Evolutionary conservation across 1,140 invertebrate species (phyloP).

Genomic region (Drosophila melanica): DNA sequence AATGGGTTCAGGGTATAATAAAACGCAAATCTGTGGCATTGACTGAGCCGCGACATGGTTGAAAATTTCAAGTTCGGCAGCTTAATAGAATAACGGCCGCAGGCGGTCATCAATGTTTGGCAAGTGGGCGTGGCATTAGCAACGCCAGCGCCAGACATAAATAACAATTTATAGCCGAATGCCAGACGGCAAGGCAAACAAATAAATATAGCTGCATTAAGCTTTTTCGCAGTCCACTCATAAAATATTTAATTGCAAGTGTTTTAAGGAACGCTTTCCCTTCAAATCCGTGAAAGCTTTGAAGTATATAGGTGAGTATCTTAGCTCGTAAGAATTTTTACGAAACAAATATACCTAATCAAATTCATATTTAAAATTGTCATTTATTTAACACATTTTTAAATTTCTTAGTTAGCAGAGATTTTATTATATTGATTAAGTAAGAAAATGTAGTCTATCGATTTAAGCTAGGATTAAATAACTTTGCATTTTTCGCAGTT

Average conservation of each 20-base stretch:
- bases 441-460: too few species aligned
- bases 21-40: conserved; percentile 23
- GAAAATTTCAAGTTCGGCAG: conserved; percentile 41
- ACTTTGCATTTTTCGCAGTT: too few species aligned
- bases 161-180: conserved; percentile 54
- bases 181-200: conserved; percentile 51
- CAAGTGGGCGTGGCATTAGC: conserved; percentile 25
- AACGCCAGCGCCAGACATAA: conserved; percentile 44
- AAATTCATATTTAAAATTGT: too few species aligned
- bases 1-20: too few species aligned
- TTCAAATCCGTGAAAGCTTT: background rate
- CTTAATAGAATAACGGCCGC: conserved; percentile 41
- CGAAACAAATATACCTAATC: too few species aligned
- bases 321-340: too few species aligned
- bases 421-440: too few species aligned
- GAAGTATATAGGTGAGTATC: background rate
- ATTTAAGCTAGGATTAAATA: too few species aligned
- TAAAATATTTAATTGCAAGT: conserved; percentile 43
- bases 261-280: conserved; percentile 18
- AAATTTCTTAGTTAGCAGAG: too few species aligned
- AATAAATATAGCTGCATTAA: conserved; percentile 40
- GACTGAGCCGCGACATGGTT: conserved; percentile 22
- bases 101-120: conserved; percentile 17
- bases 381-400: too few species aligned
- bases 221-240: conserved; percentile 29